Base-by-base conservation (phyloP, 2,113 vertebrate species). In the Trachemys scripta region DNA sequence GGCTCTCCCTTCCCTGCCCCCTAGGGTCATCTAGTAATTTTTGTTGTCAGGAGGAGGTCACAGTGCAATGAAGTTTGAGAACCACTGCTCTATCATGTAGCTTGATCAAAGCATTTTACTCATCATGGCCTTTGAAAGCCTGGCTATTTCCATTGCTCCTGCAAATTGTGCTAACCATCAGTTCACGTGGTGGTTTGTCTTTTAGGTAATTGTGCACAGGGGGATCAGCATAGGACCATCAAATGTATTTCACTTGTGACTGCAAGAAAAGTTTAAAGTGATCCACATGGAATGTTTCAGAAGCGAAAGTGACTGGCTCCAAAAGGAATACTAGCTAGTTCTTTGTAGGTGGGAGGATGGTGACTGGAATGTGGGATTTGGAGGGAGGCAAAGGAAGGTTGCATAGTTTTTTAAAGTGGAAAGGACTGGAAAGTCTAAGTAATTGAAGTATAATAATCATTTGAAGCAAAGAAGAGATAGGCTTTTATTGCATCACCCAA, bases 361-460 rank as follows among this genome's bases (percentile, higher is more conserved):
- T 0, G 1, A 16, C 45, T 83, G 24, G 10, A 53, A 51, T 0
- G 0, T n/a, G 35, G 29, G 17, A 8, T 51, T 16, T 2, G 47
- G 80, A 22, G 11, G 49, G 35, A 56, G 35, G 45, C 57, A 24
- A 53, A 80, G 27, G 2, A 80, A 75, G 27, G 49, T 31, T 4
- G 6, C 0, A 0, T 12, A 56, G 51, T 72, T 90, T 91, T n/a
- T 72, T 90, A 90, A 72, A 87, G 84, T 80, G 88, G 5, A 2
- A 84, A 84, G 86, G 88, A 76, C 24, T 5, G 80, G 10, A 47
- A 94, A 83, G 85, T 50, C 59, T 65, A 35, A 19, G 3, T 87
- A 22, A 75, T 62, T 45, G 35, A 62, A 59, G 83, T 45, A 80
- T 5, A 62, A 80, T 92, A 47, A 47, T 31, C 69, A 93, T 92